Conservation (phyloP, 2,113 vertebrate species). For the Heptranchias perlo region DNA sequence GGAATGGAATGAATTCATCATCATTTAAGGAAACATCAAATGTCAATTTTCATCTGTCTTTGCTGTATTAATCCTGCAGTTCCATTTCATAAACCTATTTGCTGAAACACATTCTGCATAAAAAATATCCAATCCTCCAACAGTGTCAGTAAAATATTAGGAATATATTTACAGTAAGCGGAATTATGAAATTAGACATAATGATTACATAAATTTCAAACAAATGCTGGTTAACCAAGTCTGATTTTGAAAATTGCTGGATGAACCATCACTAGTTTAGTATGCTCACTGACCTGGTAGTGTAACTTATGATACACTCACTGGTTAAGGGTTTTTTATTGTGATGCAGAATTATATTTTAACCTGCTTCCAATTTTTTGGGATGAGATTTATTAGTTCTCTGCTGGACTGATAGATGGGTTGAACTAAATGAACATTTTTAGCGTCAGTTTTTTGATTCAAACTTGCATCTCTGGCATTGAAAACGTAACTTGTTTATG, state of each 20-base stretch:
- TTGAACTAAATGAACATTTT: not conserved
- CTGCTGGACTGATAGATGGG: not conserved
- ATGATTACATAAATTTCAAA: not conserved
- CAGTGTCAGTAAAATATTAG: not conserved
- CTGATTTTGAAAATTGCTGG: not conserved
- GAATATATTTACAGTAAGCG: not conserved
- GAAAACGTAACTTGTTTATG: not conserved
- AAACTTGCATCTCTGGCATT: not conserved
- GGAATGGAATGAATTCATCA: conserved; percentile 43
- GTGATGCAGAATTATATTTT: not conserved
- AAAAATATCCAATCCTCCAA: not conserved
- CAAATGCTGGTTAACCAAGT: not conserved
- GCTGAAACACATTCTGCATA: conserved; percentile 15
- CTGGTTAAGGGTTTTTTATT: not conserved
- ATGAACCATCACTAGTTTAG: not conserved
- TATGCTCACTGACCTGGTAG: not conserved
- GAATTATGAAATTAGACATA: conserved; percentile 4
- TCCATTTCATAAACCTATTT: not conserved
- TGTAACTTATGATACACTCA: not conserved
- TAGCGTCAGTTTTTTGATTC: not conserved
- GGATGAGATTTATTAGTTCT: not conserved
- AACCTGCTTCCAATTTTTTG: not conserved
- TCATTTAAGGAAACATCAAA: conserved; percentile 40
- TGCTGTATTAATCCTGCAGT: not conserved
- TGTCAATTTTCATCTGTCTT: conserved; percentile 38